Percentiles rank a stretch among this genome's conserved stretches.
phyloP scores from a whole-genome alignment of 2,113 vertebrate species.

The Chionomys nivalis region DNA sequence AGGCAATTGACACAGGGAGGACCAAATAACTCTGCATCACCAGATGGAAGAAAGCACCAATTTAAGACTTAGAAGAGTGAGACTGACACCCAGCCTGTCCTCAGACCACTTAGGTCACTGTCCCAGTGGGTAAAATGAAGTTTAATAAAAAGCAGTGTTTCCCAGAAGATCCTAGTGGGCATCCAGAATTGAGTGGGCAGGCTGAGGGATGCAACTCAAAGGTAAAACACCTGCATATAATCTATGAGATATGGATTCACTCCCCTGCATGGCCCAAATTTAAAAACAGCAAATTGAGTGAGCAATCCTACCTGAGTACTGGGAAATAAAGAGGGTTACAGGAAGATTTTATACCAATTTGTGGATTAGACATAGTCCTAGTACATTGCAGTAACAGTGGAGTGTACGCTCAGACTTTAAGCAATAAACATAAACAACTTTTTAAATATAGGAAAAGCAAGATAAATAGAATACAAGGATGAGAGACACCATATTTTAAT shows the following conservation, averaged over 20 bases:
- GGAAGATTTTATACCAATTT: conserved; percentile 91
- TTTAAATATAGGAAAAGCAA: conserved; percentile 55
- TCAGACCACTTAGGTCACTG: not conserved
- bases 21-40: not conserved
- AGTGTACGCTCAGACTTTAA: conserved; percentile 90
- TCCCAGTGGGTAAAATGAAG: not conserved
- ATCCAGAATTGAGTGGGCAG: not conserved
- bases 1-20: not conserved
- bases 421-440: conserved; percentile 90
- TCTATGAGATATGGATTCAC: not conserved
- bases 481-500: not conserved
- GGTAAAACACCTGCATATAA: not conserved
- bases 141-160: not conserved
- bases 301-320: not conserved
- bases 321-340: not conserved
- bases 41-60: not conserved
- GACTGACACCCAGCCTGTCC: not conserved
- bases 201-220: not conserved
- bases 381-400: conserved; percentile 88
- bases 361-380: conserved; percentile 89
- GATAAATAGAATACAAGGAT: not conserved
- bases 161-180: not conserved
- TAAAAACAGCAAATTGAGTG: not conserved
- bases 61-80: not conserved
- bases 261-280: not conserved